These are phyloP conservation scores for Pammene fasciana DNA, from an alignment of 2,888 invertebrate species.

Conservation along the genomic window DNA sequence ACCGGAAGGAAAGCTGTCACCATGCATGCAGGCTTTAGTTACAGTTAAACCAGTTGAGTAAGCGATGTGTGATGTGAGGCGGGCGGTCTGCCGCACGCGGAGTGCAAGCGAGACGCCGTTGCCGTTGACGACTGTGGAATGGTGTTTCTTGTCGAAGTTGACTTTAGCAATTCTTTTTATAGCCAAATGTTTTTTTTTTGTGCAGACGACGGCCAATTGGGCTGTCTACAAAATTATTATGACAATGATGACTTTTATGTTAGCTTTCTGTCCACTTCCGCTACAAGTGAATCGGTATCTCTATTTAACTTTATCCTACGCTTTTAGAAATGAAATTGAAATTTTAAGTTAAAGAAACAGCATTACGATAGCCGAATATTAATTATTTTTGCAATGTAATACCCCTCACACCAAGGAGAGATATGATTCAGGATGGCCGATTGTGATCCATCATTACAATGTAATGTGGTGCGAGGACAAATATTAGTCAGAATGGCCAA, in stretches of 20 bases:
- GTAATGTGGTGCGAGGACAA: too few species aligned
- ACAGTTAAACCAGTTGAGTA: conserved; percentile 18
- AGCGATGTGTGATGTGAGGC: conserved; percentile 14
- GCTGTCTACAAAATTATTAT: neutral
- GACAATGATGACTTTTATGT: conserved; percentile 7
- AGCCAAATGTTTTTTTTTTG: conserved; percentile 20
- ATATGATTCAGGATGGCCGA: too few species aligned
- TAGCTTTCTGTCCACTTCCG: neutral
- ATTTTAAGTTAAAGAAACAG: too few species aligned
- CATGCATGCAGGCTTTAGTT: conserved; percentile 37
- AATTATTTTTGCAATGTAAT: too few species aligned
- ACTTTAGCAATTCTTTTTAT: conserved; percentile 15
- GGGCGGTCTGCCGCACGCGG: conserved; percentile 3
- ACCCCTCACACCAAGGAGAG: too few species aligned
- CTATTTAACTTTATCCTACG: too few species aligned
- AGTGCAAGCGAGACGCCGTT: conserved; percentile 7
- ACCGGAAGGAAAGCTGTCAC: conserved; percentile 34
- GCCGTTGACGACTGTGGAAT: conserved; percentile 10
- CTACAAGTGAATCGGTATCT: too few species aligned
- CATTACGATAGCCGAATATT: too few species aligned
- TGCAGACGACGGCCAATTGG: neutral
- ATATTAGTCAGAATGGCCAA: neutral
- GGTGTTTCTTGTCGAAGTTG: neutral
- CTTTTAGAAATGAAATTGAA: too few species aligned
- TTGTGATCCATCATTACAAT: too few species aligned